Evolutionary conservation across 2,113 vertebrate species (phyloP).

Genomic region (Pampusana beccarii): DNA sequence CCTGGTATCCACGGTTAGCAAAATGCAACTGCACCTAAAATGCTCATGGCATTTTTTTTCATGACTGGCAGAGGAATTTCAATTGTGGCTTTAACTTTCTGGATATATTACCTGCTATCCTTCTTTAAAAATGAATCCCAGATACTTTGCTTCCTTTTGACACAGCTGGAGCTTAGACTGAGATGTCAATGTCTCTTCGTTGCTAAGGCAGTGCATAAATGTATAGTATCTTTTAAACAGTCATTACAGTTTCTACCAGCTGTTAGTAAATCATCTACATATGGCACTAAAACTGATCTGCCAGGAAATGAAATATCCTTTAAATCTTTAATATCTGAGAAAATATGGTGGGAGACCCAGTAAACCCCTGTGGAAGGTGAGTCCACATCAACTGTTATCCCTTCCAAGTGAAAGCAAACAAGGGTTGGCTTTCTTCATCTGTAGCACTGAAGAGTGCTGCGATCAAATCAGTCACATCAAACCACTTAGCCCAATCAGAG

Average conservation of each 20-base stretch:
- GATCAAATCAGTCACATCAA: background rate
- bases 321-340: background rate
- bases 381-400: background rate
- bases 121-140: background rate
- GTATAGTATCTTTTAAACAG: background rate
- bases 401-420: background rate
- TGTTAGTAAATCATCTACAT: background rate
- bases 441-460: background rate
- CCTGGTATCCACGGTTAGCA: accelerated
- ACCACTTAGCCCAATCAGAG: no score
- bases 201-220: background rate
- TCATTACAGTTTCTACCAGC: background rate
- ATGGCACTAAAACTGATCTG: background rate
- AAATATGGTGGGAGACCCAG: background rate
- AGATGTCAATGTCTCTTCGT: background rate
- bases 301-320: background rate
- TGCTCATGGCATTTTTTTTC: background rate
- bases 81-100: background rate
- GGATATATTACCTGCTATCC: background rate
- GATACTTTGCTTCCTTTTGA: background rate
- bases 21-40: background rate
- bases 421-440: background rate
- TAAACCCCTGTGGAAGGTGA: background rate
- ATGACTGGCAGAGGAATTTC: background rate
- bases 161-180: background rate